Percentiles rank a stretch among this genome's conserved stretches.
These are phyloP conservation scores for Bathybates hornii DNA, from an alignment of 2,113 vertebrate species.

Conservation along the genomic window DNA sequence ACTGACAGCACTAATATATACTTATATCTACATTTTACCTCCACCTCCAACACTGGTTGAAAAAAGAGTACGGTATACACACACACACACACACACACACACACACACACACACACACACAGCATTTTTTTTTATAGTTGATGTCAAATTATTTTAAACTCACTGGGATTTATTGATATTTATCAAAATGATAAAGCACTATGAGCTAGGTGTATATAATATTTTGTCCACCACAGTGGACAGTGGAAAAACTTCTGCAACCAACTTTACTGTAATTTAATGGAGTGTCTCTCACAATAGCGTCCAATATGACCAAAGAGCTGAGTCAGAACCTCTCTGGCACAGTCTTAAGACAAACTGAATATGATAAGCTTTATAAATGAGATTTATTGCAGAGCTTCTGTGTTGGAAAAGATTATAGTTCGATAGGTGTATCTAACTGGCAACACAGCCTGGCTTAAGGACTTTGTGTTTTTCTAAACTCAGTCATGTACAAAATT, in stretches of 20 bases:
- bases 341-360: neutral
- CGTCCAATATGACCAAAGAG: neutral
- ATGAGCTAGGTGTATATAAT: neutral
- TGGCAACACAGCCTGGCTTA: neutral
- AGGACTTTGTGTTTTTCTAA: neutral
- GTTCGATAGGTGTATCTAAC: neutral
- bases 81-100: neutral
- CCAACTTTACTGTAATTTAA: neutral
- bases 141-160: neutral
- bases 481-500: neutral
- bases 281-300: neutral
- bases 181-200: neutral
- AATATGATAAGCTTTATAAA: neutral
- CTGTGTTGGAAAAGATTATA: neutral
- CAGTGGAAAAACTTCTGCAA: neutral
- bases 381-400: neutral
- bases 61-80: accelerated
- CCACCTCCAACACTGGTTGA: neutral
- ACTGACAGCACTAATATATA: neutral
- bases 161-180: neutral
- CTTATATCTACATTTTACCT: neutral
- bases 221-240: neutral
- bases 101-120: neutral
- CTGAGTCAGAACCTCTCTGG: slow-evolving; percentile 13
- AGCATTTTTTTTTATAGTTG: neutral